These are phyloP conservation scores for Etheostoma nigrum DNA, from an alignment of 2,797 vertebrate genomes.

Conservation along the genomic window DNA sequence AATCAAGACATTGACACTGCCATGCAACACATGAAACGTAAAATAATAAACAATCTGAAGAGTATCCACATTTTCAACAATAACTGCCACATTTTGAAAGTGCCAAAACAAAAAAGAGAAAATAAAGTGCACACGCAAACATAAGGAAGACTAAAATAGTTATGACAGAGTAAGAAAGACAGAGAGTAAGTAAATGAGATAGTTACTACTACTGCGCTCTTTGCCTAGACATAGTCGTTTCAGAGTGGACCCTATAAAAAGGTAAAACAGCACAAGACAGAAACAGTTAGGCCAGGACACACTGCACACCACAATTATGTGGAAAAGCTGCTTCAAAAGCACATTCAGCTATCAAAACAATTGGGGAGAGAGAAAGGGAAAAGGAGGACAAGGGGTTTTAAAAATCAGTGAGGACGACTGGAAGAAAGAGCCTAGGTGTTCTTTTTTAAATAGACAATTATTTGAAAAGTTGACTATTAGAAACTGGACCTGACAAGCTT, in stretches of 20 bases:
- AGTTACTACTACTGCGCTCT: constrained; percentile 99
- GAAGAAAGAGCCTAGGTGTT: constrained; percentile 74
- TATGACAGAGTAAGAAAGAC: constrained; percentile 82
- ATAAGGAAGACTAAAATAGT: constrained; percentile 68
- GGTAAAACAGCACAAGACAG: constrained; percentile 96
- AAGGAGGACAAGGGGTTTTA: constrained; percentile 81
- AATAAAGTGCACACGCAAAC: constrained; percentile 85
- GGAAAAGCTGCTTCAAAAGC: constrained; percentile 90
- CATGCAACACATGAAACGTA: constrained; percentile 79
- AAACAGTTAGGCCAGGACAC: constrained; percentile 92
- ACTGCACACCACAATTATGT: constrained; percentile 85
- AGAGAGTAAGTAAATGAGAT: constrained; percentile 91
- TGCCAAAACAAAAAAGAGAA: constrained; percentile 63
- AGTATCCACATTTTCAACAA: constrained; percentile 59
- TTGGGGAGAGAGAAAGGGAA: constrained; percentile 75
- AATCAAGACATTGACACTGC: constrained; percentile 58
- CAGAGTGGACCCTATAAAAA: constrained; percentile 97
- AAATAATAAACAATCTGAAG: constrained; percentile 43
- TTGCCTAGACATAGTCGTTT: constrained; percentile 99
- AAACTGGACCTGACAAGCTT: constrained; percentile 17
- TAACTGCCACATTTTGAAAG: constrained; percentile 69
- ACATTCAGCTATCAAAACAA: constrained; percentile 85
- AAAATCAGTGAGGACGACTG: constrained; percentile 85
- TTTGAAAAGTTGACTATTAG: constrained; percentile 27
- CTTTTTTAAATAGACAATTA: constrained; percentile 77